Conservation (phyloP, 2,797 vertebrate species). For the Spheniscus humboldti region DNA sequence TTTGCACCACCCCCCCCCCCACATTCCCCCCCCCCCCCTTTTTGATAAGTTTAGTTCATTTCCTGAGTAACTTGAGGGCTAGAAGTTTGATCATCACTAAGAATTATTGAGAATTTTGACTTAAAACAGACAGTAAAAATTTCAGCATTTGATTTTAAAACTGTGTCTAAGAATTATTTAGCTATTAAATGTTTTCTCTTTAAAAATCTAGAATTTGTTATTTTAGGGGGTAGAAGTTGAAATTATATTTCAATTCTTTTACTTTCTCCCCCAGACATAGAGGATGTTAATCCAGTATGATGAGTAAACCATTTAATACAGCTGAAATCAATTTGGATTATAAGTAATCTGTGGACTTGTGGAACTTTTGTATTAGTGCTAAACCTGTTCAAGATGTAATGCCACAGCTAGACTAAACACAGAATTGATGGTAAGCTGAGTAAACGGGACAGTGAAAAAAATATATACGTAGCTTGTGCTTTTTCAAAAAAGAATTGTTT, state of each 20-base stretch:
- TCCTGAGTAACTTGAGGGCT: not conserved
- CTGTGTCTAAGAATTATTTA: not conserved
- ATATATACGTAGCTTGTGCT: not conserved
- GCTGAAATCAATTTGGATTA: not conserved
- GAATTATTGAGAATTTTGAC: not conserved
- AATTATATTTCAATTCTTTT: not conserved
- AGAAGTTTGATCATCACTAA: not conserved
- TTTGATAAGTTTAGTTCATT: not conserved
- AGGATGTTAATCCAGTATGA: not conserved
- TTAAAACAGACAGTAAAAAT: not conserved
- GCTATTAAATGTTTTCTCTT: not conserved
- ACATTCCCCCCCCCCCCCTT: fast-evolving
- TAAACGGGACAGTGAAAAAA: not conserved
- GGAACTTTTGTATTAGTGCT: not conserved
- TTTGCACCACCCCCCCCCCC: fast-evolving
- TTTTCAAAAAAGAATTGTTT: not conserved
- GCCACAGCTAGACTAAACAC: not conserved
- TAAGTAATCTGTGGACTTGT: not conserved
- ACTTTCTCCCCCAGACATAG: not conserved
- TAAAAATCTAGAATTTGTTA: not conserved
- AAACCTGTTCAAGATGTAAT: not conserved
- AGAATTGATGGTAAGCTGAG: not conserved
- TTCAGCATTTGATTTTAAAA: not conserved
- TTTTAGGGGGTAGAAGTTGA: not conserved
- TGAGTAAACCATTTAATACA: not conserved